Evolutionary conservation across 2,888 invertebrate genomes (phyloP), one percentile per base, ranked within the genome.

Genomic region (Heliconius sara): DNA sequence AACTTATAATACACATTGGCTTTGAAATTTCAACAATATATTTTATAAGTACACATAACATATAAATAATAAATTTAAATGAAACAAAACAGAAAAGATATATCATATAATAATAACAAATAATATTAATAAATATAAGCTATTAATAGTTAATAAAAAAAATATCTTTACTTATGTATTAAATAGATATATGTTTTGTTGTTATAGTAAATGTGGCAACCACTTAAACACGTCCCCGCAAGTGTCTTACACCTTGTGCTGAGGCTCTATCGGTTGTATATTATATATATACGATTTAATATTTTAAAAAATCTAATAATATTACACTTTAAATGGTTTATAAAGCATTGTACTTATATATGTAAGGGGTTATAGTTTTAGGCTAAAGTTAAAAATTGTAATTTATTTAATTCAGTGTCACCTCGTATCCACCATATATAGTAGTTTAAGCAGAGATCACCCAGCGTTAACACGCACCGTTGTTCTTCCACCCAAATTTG

Each of bases 211-310:
- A 86, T 85, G 88, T 73, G 63, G 73, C 65, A 86, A 87, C 88
- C 91, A 89, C 92, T 90, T 86, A 85, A 90, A 93, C 93, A 93
- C 93, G 93, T 52, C 19, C 92, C 89, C 92, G 86, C 90, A 84
- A 87, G 88, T 88, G 90, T 89, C 87, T 84, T 83, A 85, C 89
- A 87, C 88, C 84, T 77, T 83, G 83, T 81, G 83, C 84, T 83
- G 82, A 83, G 83, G 85, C 87, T 86, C 86, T 83, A 85, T 79
- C 71, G 52, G 65, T 67, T 73, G 76, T 76, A 78, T 67, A 68
- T 27, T 70, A 75, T 72, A 72, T 73, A 72, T 43, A 77, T 66
- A 65, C 16, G 27, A 72, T 79, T 67, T 39, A 76, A 68, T 27
- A 73, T 73, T n/a, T 22, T 6, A 1, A 73, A n/a, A 57, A n/a